phyloP scores from a whole-genome alignment of 2,113 vertebrate genomes.

The Gyps fulvus region DNA sequence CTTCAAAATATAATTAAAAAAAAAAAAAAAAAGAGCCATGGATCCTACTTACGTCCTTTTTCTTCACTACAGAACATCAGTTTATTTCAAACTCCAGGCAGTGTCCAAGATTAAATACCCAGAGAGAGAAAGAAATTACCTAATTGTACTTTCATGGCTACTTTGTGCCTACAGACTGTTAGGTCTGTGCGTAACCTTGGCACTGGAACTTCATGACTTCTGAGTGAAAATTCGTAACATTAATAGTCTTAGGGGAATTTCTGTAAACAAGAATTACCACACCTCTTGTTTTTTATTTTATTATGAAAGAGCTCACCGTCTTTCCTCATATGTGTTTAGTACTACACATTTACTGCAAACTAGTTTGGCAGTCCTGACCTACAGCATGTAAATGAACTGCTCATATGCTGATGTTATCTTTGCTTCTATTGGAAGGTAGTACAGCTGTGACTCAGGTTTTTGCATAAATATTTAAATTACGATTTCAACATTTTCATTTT shows the following conservation, averaged over 20 bases:
- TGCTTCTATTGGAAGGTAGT: background rate
- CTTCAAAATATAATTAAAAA: background rate
- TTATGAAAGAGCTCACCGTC: background rate
- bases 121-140: background rate
- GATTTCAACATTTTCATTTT: conserved; percentile 20
- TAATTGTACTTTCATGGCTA: background rate
- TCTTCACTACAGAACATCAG: background rate
- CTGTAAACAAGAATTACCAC: background rate
- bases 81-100: background rate
- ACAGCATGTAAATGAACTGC: background rate
- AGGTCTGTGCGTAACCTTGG: background rate
- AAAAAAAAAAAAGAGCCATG: background rate
- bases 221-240: background rate
- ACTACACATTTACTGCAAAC: background rate
- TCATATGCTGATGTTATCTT: background rate
- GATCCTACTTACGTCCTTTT: background rate
- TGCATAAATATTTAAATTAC: conserved; percentile 2
- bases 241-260: background rate
- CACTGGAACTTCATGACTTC: background rate
- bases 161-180: background rate
- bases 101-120: background rate
- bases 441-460: conserved; percentile 12
- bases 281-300: background rate
- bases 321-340: background rate
- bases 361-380: background rate